Base-by-base conservation (phyloP, 2,888 invertebrate genomes). In the Sinelater perroti region DNA sequence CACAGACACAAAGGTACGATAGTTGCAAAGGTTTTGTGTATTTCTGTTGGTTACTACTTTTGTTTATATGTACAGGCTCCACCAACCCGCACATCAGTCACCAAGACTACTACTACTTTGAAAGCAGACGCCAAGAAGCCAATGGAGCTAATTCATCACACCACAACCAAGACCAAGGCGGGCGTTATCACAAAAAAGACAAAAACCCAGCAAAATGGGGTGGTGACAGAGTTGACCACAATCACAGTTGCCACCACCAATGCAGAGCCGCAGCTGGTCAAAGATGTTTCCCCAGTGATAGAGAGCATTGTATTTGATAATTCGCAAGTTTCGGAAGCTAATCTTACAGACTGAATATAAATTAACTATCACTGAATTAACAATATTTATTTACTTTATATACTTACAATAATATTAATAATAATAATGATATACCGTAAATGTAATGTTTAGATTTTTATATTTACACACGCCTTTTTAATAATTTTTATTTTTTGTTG, bases 201-300 rank as follows among this genome's bases (percentile, higher is more conserved):
- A 4, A 49, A 49, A 10, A 13, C 46, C 8, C 50, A 60, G 11
- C 57, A 61, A 52, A 66, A 62, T 52, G 64, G 62, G 11, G 60
- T 62, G 7, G 51, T 58, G 2, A 61, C 55, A 7, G 47, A 61
- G 44, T 46, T 63, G 10, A 59, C 60, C 16, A 63, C 55, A 7
- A 63, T 57, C 20, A 54, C 57, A 21, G 54, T 30, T 8, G 16
- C 61, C 18, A 49, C 56, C 10, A 57, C 50, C 20, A 30, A 16
- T 6, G 5, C 17, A 2, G 71, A 72, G 38, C 64, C 68, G 21
- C 67, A 68, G 26, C 61, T 74, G 24, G 47, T 75, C 18, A 79
- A 78, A 66, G 78, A 79, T 66, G 72, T 74, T 59, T 78, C 78
- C 5, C 79, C 78, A 6, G 42, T 78, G 45, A 73, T 75, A 64